A percentile compares a stretch with the other conserved stretches of the same genome.
phyloP scores from a whole-genome alignment of 2,797 vertebrate genomes.

The Megaceryle alcyon region DNA sequence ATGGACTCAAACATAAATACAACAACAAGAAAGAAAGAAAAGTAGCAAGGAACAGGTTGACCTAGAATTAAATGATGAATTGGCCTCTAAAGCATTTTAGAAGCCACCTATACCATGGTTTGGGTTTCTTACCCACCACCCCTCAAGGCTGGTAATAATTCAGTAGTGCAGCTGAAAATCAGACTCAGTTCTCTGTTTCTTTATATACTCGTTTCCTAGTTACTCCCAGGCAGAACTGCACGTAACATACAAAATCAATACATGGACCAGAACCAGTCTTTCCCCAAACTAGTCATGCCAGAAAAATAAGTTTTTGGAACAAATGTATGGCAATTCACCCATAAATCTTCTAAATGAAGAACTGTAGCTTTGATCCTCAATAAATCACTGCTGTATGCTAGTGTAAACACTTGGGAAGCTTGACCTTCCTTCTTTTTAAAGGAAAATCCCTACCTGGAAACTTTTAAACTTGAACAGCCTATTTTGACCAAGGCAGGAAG shows the following conservation, averaged over 20 bases:
- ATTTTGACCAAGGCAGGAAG: neutral
- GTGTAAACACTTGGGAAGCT: neutral
- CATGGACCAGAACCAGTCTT: neutral
- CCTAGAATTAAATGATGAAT: conserved; percentile 2
- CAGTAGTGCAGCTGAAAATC: neutral
- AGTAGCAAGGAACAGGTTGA: neutral
- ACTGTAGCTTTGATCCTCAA: neutral
- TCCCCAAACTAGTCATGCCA: neutral
- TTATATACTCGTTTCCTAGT: neutral
- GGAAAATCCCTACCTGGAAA: neutral
- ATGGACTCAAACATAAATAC: neutral
- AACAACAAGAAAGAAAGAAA: neutral
- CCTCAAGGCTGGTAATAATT: neutral
- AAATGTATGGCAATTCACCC: neutral
- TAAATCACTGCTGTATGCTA: neutral
- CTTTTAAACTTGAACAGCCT: neutral
- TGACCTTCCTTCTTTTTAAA: neutral
- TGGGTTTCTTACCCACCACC: neutral
- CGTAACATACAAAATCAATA: neutral
- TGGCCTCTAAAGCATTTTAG: neutral
- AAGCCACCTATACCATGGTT: neutral
- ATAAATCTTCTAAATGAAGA: neutral
- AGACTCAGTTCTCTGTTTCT: neutral
- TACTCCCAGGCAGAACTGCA: neutral
- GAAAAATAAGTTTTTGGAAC: neutral